A percentile compares a stretch with the other conserved stretches of the same genome.
phyloP scores from a whole-genome alignment of 2,113 vertebrate species.

The Mustelus asterias region DNA sequence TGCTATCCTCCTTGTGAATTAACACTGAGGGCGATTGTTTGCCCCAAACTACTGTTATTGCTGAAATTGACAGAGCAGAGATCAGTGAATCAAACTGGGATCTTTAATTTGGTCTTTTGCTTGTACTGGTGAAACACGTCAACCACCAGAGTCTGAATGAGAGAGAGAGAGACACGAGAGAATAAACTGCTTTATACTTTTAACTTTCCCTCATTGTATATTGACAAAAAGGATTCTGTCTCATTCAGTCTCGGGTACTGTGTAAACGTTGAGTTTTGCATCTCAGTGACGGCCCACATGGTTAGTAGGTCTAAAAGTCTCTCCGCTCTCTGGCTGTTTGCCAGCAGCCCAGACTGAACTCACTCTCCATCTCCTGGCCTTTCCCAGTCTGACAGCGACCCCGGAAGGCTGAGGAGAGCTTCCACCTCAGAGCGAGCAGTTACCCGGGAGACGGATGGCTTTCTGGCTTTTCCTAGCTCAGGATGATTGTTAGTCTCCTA shows the following conservation, averaged over 20 bases:
- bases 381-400: neutral
- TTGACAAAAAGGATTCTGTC: neutral
- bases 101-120: neutral
- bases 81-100: neutral
- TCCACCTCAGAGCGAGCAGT: neutral
- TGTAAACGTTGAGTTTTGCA: neutral
- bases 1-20: neutral
- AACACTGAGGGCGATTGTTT: neutral
- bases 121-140: neutral
- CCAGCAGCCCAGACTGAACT: neutral
- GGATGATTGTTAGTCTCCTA: neutral
- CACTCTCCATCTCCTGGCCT: neutral
- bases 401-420: neutral
- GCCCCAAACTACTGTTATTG: neutral
- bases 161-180: neutral
- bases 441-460: neutral
- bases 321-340: neutral
- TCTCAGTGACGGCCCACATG: slow-evolving; percentile 16
- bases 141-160: neutral
- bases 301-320: neutral
- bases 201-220: neutral
- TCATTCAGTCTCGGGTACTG: neutral
- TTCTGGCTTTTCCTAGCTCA: neutral
- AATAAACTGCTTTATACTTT: neutral
- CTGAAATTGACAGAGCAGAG: neutral